Evolutionary conservation across 2,888 invertebrate genomes (phyloP).

Genomic region (Abrostola triplasia): DNA sequence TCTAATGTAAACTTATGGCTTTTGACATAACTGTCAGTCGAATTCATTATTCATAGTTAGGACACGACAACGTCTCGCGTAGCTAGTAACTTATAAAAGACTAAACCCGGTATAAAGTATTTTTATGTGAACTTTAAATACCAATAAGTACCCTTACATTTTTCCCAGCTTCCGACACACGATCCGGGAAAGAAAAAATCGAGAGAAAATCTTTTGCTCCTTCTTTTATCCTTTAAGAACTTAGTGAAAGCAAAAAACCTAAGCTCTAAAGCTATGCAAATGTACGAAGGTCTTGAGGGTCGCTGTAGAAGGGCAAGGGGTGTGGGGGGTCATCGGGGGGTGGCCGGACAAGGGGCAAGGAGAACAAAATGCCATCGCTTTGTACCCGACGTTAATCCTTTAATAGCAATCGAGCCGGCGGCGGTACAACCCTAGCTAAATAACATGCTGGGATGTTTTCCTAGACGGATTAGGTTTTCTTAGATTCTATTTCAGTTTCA

Average conservation of each 20-base stretch:
- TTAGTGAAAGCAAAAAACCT: conserved; percentile 79
- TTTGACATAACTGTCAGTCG: too few relatives aligned
- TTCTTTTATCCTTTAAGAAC: conserved; percentile 83
- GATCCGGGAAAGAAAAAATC: conserved; percentile 52
- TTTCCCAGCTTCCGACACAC: conserved; percentile 25
- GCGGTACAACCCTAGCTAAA: conserved; percentile 56
- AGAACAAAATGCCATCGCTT: conserved; percentile 85
- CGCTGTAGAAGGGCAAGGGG: conserved; percentile 59
- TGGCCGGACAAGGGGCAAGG: conserved; percentile 81
- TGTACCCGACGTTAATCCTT: conserved; percentile 84
- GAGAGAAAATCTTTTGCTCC: conserved; percentile 59
- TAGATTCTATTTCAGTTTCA: conserved; percentile 7
- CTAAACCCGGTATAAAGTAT: neutral
- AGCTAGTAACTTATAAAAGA: too few relatives aligned
- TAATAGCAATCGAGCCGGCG: conserved; percentile 81
- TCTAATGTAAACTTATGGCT: too few relatives aligned
- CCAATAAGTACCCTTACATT: conserved; percentile 5
- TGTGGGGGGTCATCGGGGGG: conserved; percentile 43
- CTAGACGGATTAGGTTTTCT: conserved; percentile 17
- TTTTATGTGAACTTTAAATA: neutral
- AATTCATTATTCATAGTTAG: too few relatives aligned
- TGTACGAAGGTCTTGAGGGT: conserved; percentile 85
- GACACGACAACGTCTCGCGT: too few relatives aligned
- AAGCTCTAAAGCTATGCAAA: conserved; percentile 87
- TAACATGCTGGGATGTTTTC: conserved; percentile 36